Evolutionary conservation across 2,113 vertebrate genomes (phyloP), one percentile per base, ranked within the genome.

Genomic region (Rhodinocichla rosea): DNA sequence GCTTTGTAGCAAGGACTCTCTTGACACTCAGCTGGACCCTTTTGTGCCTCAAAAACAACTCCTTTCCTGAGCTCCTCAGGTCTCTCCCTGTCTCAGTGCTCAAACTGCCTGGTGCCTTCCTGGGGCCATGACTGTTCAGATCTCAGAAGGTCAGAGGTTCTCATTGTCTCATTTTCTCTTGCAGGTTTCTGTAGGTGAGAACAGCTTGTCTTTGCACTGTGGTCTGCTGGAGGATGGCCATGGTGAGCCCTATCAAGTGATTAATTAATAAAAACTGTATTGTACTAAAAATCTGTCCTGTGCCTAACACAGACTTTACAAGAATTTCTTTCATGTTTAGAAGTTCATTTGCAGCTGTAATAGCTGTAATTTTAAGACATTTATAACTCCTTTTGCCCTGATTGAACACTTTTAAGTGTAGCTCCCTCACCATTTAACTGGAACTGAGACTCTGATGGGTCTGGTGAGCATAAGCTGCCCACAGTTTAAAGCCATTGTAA

Each of bases 151-250:
- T 70, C 18, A 15, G 8, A 63, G 53, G 9, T 44, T 60, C 26
- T 95, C 21, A 89, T 1, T 35, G 49, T 81, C 15, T 65, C 16
- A 6, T 67, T 28, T 44, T 88, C 40, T 88, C 52, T 96, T 94
- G 77, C 96, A 98, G 98, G 91, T 90, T 91, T 95, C 96, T 94
- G 67, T 57, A 32, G 81, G 88, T 44, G 98, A 98, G 68, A 97
- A 90, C 92, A 97, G 90, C 82, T 69, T 89, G 42, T 70, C 92
- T 62, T 56, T 49, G 87, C 70, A 49, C 69, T 78, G 95, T 12
- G 60, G 10, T 10, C 60, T 77, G 64, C 70, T 93, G 42, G 97
- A 98, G 96, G 98, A 97, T 39, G 93, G 95, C 59, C 89, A 44
- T 6, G 42, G 97, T 98, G 96, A 98, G 74, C 53, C 56, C 27